Evolutionary conservation across 2,888 invertebrate genomes (phyloP), one percentile per base, ranked within the genome.

Genomic region (Napeogenes sylphis): DNA sequence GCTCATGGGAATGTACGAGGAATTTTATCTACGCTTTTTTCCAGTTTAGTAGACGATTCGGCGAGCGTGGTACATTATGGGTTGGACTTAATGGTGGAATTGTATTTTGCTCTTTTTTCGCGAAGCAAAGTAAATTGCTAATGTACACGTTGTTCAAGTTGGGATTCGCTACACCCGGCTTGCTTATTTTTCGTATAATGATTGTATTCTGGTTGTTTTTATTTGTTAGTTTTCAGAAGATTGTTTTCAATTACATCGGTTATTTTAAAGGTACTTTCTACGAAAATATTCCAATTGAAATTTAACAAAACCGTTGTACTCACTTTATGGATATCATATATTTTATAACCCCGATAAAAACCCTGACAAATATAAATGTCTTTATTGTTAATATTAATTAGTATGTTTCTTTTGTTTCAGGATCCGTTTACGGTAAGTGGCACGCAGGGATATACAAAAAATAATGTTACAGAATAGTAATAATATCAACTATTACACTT

Each of bases 381-480:
- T 42, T 10, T 42, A 38, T 55, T 55, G 4, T 42, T 38, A 4
- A 56, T 42, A 56, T 56, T 56, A 30, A 14, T n/a, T 10, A 21
- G 14, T 42, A 8, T 30, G 4, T 76, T 83, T 83, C 84, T 68
- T 73, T 92, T 92, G 92, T 93, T 93, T 77, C 92, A 93, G 92
- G 92, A 93, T 80, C 92, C 92, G 46, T 92, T 92, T 75, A 92
- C 92, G 92, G 92, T 92, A 84, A 90, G 92, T 82, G 13, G 45
- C 55, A 35, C 42, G 56, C 51, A 63, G 56, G 63, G 35, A 4
- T 6, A 35, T 5, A 6, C 4, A 35, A 35, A 35, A 5, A 35
- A 35, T 35, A 68, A 65, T 70, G 67, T 63, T 67, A 61, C 30
- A 58, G 38, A 61, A 58, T 51, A 42, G 33, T 63, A 63, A 59